Evolutionary conservation across 2,113 vertebrate species (phyloP).

Genomic region (Craseonycteris thonglongyai): DNA sequence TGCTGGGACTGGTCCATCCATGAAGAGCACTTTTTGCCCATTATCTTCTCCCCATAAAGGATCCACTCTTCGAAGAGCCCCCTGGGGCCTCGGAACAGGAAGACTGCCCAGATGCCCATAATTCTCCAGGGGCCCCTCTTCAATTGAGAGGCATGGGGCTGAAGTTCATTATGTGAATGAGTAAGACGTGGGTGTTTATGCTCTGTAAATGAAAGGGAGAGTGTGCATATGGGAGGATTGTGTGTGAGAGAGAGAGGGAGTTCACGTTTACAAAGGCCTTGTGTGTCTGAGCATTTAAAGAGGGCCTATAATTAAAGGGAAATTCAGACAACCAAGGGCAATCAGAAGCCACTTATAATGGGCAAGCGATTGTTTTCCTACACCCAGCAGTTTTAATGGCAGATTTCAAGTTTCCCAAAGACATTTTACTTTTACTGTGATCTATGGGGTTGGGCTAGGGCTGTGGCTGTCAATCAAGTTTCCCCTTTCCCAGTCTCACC

Average conservation of each 20-base stretch:
- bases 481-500: neutral
- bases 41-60: neutral
- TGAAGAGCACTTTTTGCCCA: neutral
- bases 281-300: slow-evolving; percentile 33
- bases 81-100: neutral
- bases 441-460: neutral
- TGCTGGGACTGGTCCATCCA: neutral
- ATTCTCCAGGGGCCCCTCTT: neutral
- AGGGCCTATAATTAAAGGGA: neutral
- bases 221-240: neutral
- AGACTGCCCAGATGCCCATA: neutral
- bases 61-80: neutral
- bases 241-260: neutral
- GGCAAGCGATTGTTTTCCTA: neutral
- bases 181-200: neutral
- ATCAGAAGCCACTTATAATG: neutral
- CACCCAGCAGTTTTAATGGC: neutral
- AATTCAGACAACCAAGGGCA: neutral
- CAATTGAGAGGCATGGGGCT: neutral
- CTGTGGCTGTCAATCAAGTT: neutral
- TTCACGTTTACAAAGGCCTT: slow-evolving; percentile 14
- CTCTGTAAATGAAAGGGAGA: slow-evolving; percentile 27
- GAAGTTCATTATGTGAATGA: slow-evolving; percentile 33
- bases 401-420: neutral
- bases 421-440: neutral